These are phyloP conservation scores for Hypena proboscidalis DNA, from an alignment of 2,888 invertebrate species.

Conservation along the genomic window DNA sequence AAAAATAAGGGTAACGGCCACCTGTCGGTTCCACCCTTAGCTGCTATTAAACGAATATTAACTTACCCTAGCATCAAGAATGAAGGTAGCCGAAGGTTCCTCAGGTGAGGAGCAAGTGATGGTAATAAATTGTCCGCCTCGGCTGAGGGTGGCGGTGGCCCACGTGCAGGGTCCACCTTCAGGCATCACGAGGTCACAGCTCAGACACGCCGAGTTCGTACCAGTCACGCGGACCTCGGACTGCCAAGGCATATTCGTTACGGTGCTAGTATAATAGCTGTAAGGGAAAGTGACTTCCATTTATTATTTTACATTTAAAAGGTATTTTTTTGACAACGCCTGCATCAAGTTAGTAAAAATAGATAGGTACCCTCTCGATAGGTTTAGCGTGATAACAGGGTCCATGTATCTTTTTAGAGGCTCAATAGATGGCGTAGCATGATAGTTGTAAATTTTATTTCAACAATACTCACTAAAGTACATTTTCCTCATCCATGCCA, in stretches of 20 bases:
- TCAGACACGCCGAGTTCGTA: conserved; percentile 85
- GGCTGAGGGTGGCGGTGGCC: conserved; percentile 87
- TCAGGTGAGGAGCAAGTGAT: conserved; percentile 90
- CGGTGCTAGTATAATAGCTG: conserved; percentile 91
- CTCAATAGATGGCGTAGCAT: too few species aligned
- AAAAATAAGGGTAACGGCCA: too few species aligned
- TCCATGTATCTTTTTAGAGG: too few species aligned
- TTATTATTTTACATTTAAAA: too few species aligned
- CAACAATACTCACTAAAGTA: conserved; percentile 65
- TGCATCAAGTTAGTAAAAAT: too few species aligned
- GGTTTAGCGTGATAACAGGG: too few species aligned
- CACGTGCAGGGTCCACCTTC: conserved; percentile 86
- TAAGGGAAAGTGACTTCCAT: neutral
- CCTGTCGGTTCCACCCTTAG: too few species aligned
- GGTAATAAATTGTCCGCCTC: conserved; percentile 86
- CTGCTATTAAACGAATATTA: too few species aligned
- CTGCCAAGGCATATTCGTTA: conserved; percentile 86
- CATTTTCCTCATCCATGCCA: conserved; percentile 76
- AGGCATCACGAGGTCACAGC: conserved; percentile 86
- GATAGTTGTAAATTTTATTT: too few species aligned
- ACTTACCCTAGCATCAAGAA: conserved; percentile 78
- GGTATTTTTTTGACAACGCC: too few species aligned
- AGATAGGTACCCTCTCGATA: too few species aligned
- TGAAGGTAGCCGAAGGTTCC: conserved; percentile 84
- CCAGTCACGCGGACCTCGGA: conserved; percentile 89